These are phyloP conservation scores for Spatulosminthurus flaviceps DNA, from an alignment of 2,888 invertebrate species.

Conservation along the genomic window DNA sequence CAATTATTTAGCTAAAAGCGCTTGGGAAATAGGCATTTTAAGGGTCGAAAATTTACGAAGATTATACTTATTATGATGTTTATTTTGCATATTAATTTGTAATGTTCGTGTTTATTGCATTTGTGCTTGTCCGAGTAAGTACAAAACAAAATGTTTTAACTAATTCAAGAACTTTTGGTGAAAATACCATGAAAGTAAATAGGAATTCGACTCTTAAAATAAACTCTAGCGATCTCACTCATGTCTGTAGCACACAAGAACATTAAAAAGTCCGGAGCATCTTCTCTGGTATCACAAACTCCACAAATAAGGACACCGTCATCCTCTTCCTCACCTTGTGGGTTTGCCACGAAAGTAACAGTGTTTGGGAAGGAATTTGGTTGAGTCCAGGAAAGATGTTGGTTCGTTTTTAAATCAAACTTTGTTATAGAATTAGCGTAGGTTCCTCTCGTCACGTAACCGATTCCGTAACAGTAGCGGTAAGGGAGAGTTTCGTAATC, in stretches of 20 bases:
- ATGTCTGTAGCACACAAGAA: slow-evolving; percentile 66
- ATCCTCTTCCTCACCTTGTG: slow-evolving; percentile 67
- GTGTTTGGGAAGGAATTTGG: slow-evolving; percentile 34
- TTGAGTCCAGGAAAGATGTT: not conserved
- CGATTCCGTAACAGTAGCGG: slow-evolving; percentile 68
- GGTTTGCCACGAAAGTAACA: slow-evolving; percentile 67
- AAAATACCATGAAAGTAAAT: slow-evolving; percentile 44
- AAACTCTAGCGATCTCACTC: slow-evolving; percentile 65
- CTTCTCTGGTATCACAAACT: slow-evolving; percentile 63
- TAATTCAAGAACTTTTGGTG: too few species aligned
- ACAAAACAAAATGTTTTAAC: too few species aligned
- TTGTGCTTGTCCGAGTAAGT: too few species aligned
- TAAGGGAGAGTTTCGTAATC: slow-evolving; percentile 65
- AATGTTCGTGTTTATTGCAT: too few species aligned
- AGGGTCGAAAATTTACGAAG: too few species aligned
- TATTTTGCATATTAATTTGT: too few species aligned
- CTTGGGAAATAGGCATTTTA: too few species aligned
- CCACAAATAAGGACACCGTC: slow-evolving; percentile 67
- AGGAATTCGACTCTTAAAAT: slow-evolving; percentile 42
- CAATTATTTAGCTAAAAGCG: too few species aligned
- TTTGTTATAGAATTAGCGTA: slow-evolving; percentile 48
- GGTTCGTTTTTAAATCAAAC: slow-evolving; percentile 31
- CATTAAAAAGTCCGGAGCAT: slow-evolving; percentile 63
- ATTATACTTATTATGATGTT: too few species aligned
- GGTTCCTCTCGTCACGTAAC: slow-evolving; percentile 41